Percentiles rank a stretch among this genome's conserved stretches.
Evolutionary conservation across 2,797 vertebrate species (phyloP).

Genomic region (Arremon aurantiirostris): DNA sequence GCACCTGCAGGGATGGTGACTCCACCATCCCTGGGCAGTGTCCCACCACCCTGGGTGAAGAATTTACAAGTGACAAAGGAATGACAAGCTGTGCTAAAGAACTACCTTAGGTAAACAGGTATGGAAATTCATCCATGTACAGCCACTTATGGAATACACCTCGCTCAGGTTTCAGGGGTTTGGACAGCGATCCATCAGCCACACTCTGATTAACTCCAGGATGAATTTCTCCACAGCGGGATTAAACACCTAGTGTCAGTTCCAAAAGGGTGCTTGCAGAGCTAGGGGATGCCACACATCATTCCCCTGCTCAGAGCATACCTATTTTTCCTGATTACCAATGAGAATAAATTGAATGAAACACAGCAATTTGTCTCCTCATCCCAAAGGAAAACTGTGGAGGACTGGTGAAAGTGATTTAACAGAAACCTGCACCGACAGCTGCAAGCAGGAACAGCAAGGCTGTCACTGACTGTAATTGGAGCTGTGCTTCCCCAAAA

Average conservation of each 20-base stretch:
- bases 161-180: not conserved
- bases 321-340: not conserved
- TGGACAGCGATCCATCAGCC: not conserved
- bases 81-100: not conserved
- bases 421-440: not conserved
- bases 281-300: not conserved
- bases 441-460: not conserved
- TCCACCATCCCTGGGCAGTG: not conserved
- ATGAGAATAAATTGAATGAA: not conserved
- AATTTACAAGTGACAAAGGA: not conserved
- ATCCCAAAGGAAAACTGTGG: not conserved
- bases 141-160: not conserved
- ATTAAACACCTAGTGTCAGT: not conserved
- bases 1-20: not conserved
- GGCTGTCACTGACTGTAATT: not conserved
- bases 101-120: not conserved
- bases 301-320: not conserved
- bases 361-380: not conserved
- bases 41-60: not conserved
- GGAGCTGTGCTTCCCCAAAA: not conserved
- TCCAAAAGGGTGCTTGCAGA: not conserved
- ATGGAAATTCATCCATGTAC: not conserved
- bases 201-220: not conserved
- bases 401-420: not conserved
- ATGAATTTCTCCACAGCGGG: not conserved